phyloP scores from a whole-genome alignment of 2,113 vertebrate species.

The Sula dactylatra region DNA sequence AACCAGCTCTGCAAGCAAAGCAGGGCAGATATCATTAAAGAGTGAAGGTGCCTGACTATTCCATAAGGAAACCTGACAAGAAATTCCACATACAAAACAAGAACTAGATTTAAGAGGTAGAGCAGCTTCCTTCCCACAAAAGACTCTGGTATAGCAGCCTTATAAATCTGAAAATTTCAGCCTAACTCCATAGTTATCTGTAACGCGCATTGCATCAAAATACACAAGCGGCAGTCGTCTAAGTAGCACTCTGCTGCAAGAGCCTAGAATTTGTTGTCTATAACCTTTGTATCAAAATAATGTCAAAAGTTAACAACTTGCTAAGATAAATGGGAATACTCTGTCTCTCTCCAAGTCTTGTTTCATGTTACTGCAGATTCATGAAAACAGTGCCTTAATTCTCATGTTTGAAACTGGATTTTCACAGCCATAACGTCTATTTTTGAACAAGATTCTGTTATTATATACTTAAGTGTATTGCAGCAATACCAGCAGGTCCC shows the following conservation, averaged over 20 bases:
- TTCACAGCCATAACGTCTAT: not conserved
- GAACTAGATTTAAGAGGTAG: not conserved
- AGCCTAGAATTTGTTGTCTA: not conserved
- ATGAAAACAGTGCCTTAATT: not conserved
- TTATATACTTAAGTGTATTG: fast-evolving
- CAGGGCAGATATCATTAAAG: not conserved
- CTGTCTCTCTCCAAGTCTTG: not conserved
- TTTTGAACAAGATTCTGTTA: not conserved
- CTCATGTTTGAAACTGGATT: not conserved
- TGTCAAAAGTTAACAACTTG: not conserved
- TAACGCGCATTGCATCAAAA: not conserved
- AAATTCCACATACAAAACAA: not conserved
- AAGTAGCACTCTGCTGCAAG: not conserved
- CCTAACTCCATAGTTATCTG: not conserved
- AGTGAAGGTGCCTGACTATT: not conserved
- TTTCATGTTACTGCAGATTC: not conserved
- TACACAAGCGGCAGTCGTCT: not conserved
- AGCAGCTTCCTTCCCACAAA: not conserved
- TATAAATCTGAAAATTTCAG: not conserved
- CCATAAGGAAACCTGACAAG: not conserved
- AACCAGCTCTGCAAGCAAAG: not conserved
- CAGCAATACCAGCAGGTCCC: not conserved
- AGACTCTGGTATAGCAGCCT: not conserved
- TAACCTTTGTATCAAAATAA: not conserved
- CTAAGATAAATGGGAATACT: not conserved